A percentile compares a stretch with the other conserved stretches of the same genome.
Evolutionary conservation across 2,888 invertebrate species (phyloP).

Genomic region (Cepaea hortensis): DNA sequence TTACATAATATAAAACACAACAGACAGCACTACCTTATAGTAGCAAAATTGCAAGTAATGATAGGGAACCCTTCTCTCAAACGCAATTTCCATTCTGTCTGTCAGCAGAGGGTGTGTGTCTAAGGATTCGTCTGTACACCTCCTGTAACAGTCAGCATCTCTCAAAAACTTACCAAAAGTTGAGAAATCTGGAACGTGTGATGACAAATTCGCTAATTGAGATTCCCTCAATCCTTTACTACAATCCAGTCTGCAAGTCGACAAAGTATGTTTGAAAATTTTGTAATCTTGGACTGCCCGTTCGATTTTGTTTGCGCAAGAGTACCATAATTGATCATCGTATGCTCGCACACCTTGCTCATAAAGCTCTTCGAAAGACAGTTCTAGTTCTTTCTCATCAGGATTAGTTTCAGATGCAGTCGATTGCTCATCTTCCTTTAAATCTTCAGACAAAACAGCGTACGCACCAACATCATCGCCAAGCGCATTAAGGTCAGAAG

Average conservation of each 20-base stretch:
- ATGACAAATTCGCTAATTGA: slow-evolving; percentile 80
- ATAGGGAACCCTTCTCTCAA: slow-evolving; percentile 83
- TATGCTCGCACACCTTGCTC: slow-evolving; percentile 82
- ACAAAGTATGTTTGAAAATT: slow-evolving; percentile 79
- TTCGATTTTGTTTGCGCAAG: slow-evolving; percentile 84
- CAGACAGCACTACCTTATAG: slow-evolving; percentile 79
- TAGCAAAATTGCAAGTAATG: slow-evolving; percentile 89
- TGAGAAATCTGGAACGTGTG: slow-evolving; percentile 76
- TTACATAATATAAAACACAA: neutral
- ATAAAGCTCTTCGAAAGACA: slow-evolving; percentile 65
- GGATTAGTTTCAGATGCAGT: neutral
- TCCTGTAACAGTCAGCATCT: slow-evolving; percentile 82
- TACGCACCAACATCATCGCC: neutral
- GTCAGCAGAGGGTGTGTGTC: slow-evolving; percentile 66
- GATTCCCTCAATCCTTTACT: slow-evolving; percentile 75
- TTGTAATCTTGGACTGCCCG: slow-evolving; percentile 80
- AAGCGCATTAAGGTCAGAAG: no score
- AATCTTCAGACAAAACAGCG: neutral
- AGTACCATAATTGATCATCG: slow-evolving; percentile 83
- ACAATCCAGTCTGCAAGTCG: slow-evolving; percentile 84
- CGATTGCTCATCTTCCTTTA: no score
- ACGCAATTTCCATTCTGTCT: slow-evolving; percentile 79
- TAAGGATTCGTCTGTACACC: slow-evolving; percentile 80
- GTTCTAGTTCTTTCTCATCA: neutral
- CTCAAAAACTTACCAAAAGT: slow-evolving; percentile 66